These are phyloP conservation scores for Stichopus horrens DNA, from an alignment of 53 echinoderm and acorn worm genomes.

Conservation along the genomic window DNA sequence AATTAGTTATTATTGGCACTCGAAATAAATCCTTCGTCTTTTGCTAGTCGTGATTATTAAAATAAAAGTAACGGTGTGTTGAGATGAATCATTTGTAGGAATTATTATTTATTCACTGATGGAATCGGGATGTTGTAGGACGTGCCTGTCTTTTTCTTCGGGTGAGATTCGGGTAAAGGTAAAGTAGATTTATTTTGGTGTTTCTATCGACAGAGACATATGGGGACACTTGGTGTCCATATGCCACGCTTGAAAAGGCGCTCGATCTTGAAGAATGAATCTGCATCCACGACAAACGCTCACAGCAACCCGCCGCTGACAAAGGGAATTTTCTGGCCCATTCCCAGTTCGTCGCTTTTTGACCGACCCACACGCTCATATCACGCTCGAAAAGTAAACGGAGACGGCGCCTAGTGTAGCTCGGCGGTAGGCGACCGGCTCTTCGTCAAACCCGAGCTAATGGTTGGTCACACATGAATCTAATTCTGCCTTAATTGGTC, in stretches of 20 bases:
- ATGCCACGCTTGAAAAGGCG: conserved; percentile 80
- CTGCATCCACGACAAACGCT: conserved; percentile 59
- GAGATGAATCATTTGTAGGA: conserved; percentile 64
- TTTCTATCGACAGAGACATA: conserved; percentile 89
- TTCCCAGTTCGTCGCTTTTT: conserved; percentile 57
- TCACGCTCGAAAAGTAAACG: conserved; percentile 96
- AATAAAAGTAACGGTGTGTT: conserved; percentile 75
- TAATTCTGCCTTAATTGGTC: conserved; percentile 98
- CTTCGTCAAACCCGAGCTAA: conserved; percentile 90
- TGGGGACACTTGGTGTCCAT: conserved; percentile 80
- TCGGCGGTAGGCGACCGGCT: conserved; percentile 62
- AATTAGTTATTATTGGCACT: conserved; percentile 11
- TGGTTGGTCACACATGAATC: conserved; percentile 97
- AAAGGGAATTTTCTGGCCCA: conserved; percentile 65
- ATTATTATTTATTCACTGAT: conserved; percentile 90
- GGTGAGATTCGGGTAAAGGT: conserved; percentile 32
- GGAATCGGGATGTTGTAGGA: conserved; percentile 36
- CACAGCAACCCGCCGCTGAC: conserved; percentile 68
- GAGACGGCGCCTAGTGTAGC: conserved; percentile 81
- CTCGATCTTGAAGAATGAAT: conserved; percentile 63
- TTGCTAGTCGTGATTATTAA: conserved; percentile 33
- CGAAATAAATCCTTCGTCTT: conserved; percentile 10
- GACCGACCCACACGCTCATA: conserved; percentile 83
- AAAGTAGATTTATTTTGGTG: conserved; percentile 51
- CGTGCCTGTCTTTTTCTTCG: conserved; percentile 29